Percentiles rank a stretch among this genome's conserved stretches.
Conservation (phyloP, 2,113 vertebrate species). For the Synchiropus splendidus region DNA sequence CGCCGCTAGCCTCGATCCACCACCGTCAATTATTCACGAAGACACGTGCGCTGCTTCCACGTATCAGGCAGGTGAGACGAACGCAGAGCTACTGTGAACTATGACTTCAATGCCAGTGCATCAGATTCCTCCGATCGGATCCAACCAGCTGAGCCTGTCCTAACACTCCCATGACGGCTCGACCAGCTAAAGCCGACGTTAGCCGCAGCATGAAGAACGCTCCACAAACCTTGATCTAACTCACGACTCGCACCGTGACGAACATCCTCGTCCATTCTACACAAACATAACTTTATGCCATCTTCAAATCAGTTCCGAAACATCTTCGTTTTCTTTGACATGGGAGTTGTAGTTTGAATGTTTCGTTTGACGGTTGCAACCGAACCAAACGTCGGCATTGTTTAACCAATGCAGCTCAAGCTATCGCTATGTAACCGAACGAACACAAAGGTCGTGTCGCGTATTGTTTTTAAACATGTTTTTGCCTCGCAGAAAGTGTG, state of each 20-base stretch:
- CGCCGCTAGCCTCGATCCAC: conserved; percentile 26
- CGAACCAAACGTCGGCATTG: no score
- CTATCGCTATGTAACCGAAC: no score
- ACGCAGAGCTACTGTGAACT: no score
- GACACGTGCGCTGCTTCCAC: background rate
- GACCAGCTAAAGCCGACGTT: background rate
- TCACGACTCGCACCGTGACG: no score
- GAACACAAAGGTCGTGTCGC: no score
- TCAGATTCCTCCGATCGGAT: conserved; percentile 48
- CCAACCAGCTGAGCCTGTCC: conserved; percentile 22
- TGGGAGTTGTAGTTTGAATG: conserved; percentile 65
- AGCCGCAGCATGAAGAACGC: background rate
- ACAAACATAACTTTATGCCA: conserved; percentile 11
- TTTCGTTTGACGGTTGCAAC: no score
- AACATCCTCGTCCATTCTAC: no score
- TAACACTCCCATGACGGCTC: conserved; percentile 9
- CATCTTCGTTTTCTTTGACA: conserved; percentile 29
- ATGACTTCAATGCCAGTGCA: no score
- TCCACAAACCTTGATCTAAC: no score
- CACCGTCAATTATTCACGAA: background rate
- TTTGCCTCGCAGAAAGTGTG: no score
- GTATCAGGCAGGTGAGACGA: conserved; percentile 27
- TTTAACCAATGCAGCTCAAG: no score
- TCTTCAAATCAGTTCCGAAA: conserved; percentile 59
- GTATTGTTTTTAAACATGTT: no score